Conservation (phyloP, 2,797 vertebrate genomes). For the Bradypodion pumilum region DNA sequence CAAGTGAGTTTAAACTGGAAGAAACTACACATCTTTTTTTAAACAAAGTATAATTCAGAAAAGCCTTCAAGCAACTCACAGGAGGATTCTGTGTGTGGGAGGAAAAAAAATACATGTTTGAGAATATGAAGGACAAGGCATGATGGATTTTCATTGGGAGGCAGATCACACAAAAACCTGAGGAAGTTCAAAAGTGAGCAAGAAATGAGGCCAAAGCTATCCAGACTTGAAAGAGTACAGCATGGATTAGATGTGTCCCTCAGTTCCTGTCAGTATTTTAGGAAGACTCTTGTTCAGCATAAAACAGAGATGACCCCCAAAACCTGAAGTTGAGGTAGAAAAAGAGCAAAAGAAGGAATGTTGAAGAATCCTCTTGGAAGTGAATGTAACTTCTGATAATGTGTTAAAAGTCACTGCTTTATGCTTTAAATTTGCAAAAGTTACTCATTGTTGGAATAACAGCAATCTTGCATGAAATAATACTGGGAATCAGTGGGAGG, state of each 20-base stretch:
- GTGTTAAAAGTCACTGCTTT: not conserved
- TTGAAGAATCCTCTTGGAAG: not conserved
- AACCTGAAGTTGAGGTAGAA: not conserved
- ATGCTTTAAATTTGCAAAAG: not conserved
- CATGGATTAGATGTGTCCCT: not conserved
- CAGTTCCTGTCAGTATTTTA: not conserved
- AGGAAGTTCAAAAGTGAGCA: not conserved
- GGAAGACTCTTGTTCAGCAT: not conserved
- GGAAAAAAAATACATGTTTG: slow-evolving; percentile 7
- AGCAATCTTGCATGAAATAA: no score
- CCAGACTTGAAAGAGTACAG: not conserved
- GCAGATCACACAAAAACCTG: not conserved
- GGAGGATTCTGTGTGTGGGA: not conserved
- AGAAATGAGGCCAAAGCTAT: slow-evolving; percentile 10
- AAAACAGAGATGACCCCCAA: not conserved
- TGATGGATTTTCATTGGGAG: not conserved
- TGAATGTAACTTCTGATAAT: not conserved
- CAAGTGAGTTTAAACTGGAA: slow-evolving; percentile 24
- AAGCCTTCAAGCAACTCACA: slow-evolving; percentile 1
- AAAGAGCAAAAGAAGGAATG: not conserved
- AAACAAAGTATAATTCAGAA: not conserved
- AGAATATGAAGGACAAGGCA: slow-evolving; percentile 3
- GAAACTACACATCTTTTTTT: slow-evolving; percentile 15
- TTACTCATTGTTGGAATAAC: no score
- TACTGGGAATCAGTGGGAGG: no score